phyloP scores from a whole-genome alignment of 2,113 vertebrate species.

The Corynorhinus townsendii region DNA sequence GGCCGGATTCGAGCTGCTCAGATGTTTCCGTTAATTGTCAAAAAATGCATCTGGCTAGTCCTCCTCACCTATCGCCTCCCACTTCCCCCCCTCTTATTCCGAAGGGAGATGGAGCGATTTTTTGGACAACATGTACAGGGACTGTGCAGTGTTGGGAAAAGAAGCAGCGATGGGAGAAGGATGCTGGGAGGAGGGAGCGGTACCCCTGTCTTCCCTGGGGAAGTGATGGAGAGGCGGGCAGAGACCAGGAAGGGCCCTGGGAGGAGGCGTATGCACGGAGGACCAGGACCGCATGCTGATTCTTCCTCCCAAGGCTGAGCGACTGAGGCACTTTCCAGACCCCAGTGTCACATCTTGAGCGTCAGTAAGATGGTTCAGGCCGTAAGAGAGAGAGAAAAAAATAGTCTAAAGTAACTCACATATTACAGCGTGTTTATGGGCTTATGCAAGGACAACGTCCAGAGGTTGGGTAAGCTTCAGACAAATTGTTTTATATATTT shows the following conservation, averaged over 20 bases:
- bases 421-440: neutral
- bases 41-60: constrained; percentile 36
- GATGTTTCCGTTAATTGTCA: constrained; percentile 69
- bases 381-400: neutral
- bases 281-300: rapidly evolving
- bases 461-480: neutral
- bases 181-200: neutral
- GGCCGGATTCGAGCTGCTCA: constrained; percentile 29
- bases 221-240: neutral
- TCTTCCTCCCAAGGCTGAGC: neutral
- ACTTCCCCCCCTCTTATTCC: neutral
- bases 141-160: neutral
- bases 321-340: neutral
- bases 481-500: neutral
- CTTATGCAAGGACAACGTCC: neutral
- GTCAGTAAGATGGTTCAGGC: neutral
- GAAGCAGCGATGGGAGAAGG: neutral
- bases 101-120: neutral
- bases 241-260: neutral
- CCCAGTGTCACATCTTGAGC: neutral
- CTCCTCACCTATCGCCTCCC: neutral
- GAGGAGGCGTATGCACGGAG: neutral
- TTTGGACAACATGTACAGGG: neutral
- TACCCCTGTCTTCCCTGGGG: neutral
- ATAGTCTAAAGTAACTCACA: neutral